Conservation (phyloP, 2,797 vertebrate genomes). For the Perodicticus potto region DNA sequence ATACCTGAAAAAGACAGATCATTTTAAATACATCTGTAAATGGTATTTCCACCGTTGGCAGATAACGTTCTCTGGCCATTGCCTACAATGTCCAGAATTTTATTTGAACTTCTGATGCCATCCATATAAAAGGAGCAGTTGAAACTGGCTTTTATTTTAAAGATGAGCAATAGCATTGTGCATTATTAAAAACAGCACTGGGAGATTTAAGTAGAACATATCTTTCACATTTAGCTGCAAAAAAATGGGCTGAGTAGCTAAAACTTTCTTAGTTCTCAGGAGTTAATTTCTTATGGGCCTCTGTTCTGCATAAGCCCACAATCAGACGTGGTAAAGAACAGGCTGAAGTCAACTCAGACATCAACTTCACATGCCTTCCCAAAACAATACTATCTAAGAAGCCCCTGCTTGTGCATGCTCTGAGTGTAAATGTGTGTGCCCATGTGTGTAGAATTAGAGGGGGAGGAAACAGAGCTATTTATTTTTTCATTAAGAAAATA, state of each 20-base stretch:
- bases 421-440: too few relatives aligned
- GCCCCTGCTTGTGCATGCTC: not conserved
- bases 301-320: not conserved
- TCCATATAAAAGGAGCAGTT: not conserved
- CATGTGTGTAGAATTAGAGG: fast-evolving
- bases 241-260: not conserved
- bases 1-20: not conserved
- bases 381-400: not conserved
- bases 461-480: not conserved
- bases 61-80: not conserved
- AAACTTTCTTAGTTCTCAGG: not conserved
- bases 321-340: not conserved
- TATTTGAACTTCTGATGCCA: not conserved
- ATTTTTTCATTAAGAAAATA: constrained; percentile 23
- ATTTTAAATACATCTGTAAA: not conserved
- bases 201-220: not conserved
- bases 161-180: not conserved
- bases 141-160: not conserved
- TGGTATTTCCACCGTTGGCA: not conserved
- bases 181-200: not conserved
- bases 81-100: not conserved
- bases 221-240: not conserved
- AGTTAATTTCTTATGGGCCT: not conserved
- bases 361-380: not conserved
- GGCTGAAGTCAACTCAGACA: not conserved